Percentiles rank a stretch among this genome's conserved stretches.
These are phyloP conservation scores for Semnornis frantzii DNA, from an alignment of 2,113 vertebrate genomes.

Conservation along the genomic window DNA sequence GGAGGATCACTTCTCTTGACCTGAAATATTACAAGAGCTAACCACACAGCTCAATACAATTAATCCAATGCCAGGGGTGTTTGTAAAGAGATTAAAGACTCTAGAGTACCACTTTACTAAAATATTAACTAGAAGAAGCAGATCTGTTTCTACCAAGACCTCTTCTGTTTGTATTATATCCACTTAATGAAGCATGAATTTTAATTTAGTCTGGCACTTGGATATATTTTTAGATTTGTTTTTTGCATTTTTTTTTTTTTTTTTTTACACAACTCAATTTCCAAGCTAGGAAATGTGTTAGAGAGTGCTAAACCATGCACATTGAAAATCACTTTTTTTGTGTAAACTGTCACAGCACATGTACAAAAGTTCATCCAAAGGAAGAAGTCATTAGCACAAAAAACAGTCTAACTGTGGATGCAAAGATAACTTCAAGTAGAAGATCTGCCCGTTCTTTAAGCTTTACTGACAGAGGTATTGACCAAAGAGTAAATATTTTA, in stretches of 20 bases:
- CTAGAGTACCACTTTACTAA: neutral
- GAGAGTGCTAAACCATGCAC: neutral
- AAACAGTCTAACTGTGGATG: neutral
- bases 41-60: neutral
- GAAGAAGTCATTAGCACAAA: neutral
- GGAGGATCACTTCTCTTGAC: too few relatives aligned
- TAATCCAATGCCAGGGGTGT: neutral
- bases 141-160: neutral
- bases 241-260: neutral
- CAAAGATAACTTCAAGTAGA: neutral
- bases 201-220: conserved; percentile 47
- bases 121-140: neutral
- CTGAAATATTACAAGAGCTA: neutral
- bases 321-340: neutral
- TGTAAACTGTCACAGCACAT: neutral
- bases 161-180: neutral
- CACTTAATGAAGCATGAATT: conserved; percentile 6
- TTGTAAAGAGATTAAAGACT: neutral
- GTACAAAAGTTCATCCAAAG: neutral
- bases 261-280: neutral
- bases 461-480: neutral
- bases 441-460: neutral
- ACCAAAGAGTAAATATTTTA: neutral
- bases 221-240: conserved; percentile 13
- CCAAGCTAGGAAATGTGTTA: neutral